phyloP scores from a whole-genome alignment of 2,797 vertebrate species.

The Mormyrus proboscirostris region DNA sequence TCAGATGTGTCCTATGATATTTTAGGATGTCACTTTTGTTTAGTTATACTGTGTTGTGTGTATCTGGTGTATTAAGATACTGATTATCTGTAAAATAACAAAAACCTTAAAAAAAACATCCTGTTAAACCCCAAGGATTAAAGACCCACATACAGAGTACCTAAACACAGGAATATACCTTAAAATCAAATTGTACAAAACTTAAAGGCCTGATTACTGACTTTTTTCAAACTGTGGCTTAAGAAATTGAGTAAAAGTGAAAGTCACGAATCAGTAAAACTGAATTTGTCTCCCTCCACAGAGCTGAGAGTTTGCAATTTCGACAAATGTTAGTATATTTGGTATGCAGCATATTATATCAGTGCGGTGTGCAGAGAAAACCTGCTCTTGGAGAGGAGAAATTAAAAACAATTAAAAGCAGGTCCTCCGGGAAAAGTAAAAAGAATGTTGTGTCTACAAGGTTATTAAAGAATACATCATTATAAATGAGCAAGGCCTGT shows the following conservation, averaged over 20 bases:
- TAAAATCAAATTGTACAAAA: conserved; percentile 3
- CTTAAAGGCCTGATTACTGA: not conserved
- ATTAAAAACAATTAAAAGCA: not conserved
- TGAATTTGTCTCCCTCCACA: not conserved
- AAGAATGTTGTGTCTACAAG: not conserved
- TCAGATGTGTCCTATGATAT: not conserved
- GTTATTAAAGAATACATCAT: not conserved
- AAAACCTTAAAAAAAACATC: not conserved
- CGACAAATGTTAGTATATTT: not conserved
- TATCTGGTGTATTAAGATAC: conserved; percentile 3
- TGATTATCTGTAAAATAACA: not conserved
- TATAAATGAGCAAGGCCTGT: not conserved
- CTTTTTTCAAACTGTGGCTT: not conserved
- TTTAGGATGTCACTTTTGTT: not conserved
- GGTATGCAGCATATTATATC: not conserved
- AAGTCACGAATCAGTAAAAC: not conserved
- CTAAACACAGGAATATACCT: not conserved
- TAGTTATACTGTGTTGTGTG: not conserved
- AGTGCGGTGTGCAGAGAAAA: not conserved
- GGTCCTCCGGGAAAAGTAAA: not conserved
- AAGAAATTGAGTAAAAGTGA: not conserved
- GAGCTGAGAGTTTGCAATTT: not conserved
- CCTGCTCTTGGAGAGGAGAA: not conserved
- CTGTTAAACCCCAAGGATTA: not conserved
- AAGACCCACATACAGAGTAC: not conserved